Evolutionary conservation across 64 coral and sea anemone species (phyloP), one percentile per base, ranked within the genome.

Genomic region (Stichodactyla mertensii): DNA sequence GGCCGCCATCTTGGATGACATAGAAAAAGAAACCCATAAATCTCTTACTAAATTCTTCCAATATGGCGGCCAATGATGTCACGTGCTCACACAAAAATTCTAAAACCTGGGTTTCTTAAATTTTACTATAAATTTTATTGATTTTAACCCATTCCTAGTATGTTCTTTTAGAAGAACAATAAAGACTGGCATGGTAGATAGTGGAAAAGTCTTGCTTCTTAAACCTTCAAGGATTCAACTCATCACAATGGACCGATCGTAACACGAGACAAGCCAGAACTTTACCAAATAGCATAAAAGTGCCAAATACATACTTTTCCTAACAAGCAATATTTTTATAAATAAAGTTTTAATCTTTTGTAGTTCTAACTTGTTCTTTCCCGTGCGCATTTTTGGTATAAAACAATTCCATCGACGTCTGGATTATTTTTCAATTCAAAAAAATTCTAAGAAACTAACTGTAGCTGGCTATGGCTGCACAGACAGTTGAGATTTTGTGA

Each of bases 261-360:
- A 66, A 66, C 26, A 31, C 1, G 26, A 74, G 69, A 74, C 62
- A 66, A 66, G 62, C 62, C 62, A 66, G 26, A 74, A 74, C 24
- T 31, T 74, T 74, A 22, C 7, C 6, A 74, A 74, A 74, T 27
- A 74, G 69, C 10, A 8, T 23, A 10, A 74, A 13, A 31, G 69
- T 74, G 69, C 69, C 6, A 74, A 74, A 74, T 74, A 74, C 27
- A 74, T 74, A 74, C 26, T 74, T 26, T 74, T 74, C 36, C 69
- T 74, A 74, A 74, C 20, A 36, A 74, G 69, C 69, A 31, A 74
- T 74, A 74, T 74, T 74, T 31, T 74, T 74, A 74, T 74, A 74
- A 74, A 74, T 74, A 74, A 74, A 74, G 69, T 74, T 74, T 74
- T 26, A 71, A 71, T 74, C 69, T 26, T 74, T 74, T 74, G 69